Base-by-base conservation (phyloP, 1,140 invertebrate genomes). In the Cepaea nemoralis region DNA sequence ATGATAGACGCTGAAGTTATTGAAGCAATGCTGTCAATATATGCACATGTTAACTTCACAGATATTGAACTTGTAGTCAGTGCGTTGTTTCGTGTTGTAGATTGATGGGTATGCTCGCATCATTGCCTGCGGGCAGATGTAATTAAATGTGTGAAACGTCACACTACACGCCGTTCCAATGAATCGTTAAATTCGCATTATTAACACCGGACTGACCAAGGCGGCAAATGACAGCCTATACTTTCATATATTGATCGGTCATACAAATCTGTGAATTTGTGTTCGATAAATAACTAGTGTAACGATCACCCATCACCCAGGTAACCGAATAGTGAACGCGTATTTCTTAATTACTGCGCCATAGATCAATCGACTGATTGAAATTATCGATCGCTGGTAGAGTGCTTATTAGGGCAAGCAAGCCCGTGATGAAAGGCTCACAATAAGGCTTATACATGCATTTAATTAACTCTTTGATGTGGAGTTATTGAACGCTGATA, bases 391-490 rank as follows among this genome's bases (percentile, higher is more conserved):
- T 59, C 55, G n/a, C 14, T n/a, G 8, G 5, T 22, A 59, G 14
- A 59, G 12, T 59, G 55, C 14, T 59, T 45, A 45, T 10, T 3
- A 5, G 55, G 55, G n/a, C 5, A 12, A 59, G 8, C 10, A 59
- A 59, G 55, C 55, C 55, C 8, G 5, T n/a, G 24, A 59, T 59
- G 55, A n/a, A 59, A 12, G 24, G 55, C 22, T n/a, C 8, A 22
- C 55, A 59, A 59, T 10, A 19, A 24, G 14, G 55, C n/a, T 12
- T 59, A n/a, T 59, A 5, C 14, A 59, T 59, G 14, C 55, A 59
- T 59, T 59, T n/a, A 59, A 59, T 59, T 59, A 59, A 59, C 55
- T n/a, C 55, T 24, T 59, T 59, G 55, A 59, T 59, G 55, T 59
- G 8, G 55, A 24, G 12, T 14, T 59, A 59, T 59, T 24, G 55